Evolutionary conservation across 2,888 invertebrate species (phyloP).

Genomic region (Andrena haemorrhoa): DNA sequence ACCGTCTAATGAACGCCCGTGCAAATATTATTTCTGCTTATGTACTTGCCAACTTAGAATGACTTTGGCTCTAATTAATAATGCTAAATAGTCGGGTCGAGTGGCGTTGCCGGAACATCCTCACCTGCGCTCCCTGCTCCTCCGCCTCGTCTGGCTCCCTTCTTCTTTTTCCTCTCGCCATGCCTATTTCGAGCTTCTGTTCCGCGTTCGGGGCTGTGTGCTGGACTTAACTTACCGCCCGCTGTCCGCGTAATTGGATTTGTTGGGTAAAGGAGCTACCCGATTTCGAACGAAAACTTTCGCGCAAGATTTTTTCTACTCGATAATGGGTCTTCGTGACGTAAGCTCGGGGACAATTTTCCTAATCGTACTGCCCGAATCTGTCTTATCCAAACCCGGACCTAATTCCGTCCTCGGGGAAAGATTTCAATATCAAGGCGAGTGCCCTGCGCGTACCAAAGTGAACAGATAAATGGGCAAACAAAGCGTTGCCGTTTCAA

Average conservation of each 20-base stretch:
- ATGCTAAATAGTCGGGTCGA: constrained; percentile 79
- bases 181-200: constrained; percentile 8
- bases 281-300: background rate
- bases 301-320: no score
- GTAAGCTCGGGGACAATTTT: no score
- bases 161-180: background rate
- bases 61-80: constrained; percentile 84
- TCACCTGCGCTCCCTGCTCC: background rate
- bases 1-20: constrained; percentile 83
- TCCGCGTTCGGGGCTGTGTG: background rate
- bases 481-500: constrained; percentile 9
- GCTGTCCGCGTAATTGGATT: constrained; percentile 13
- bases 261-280: background rate
- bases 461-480: constrained; percentile 6
- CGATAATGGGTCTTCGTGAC: no score
- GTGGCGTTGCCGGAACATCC: constrained; percentile 17
- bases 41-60: constrained; percentile 83
- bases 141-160: background rate
- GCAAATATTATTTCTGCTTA: constrained; percentile 85
- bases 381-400: no score
- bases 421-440: background rate
- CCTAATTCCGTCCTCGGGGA: no score
- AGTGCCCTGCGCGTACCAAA: background rate
- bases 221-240: constrained; percentile 8
- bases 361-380: no score